Evolutionary conservation across 2,888 invertebrate species (phyloP).

Genomic region (Epirrita christyi): DNA sequence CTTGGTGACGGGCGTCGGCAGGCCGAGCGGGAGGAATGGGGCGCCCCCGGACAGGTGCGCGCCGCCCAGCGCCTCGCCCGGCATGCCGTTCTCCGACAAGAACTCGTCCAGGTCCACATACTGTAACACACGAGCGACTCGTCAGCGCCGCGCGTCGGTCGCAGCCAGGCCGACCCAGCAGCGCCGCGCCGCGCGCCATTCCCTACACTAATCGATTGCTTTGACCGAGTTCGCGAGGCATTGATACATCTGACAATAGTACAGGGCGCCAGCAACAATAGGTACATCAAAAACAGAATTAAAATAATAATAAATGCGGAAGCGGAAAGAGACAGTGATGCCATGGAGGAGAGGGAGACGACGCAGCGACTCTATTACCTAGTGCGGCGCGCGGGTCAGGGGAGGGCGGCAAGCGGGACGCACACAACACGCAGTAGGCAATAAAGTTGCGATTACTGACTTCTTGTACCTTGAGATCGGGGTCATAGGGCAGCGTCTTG

Average conservation of each 20-base stretch:
- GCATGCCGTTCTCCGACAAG: conserved; percentile 97
- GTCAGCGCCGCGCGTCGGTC: conserved; percentile 6
- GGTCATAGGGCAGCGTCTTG: conserved; percentile 95
- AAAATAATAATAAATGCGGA: conserved; percentile 9
- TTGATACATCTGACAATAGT: neutral
- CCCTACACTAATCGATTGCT: neutral
- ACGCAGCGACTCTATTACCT: conserved; percentile 67
- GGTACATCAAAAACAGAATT: neutral
- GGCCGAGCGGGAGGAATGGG: conserved; percentile 85
- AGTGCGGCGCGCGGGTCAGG: conserved; percentile 58
- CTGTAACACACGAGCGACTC: conserved; percentile 80
- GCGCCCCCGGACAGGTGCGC: conserved; percentile 87
- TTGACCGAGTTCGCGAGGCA: conserved; percentile 10
- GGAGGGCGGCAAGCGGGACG: conserved; percentile 47
- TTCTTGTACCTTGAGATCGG: conserved; percentile 96
- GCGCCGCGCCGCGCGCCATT: neutral
- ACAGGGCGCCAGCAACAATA: conserved; percentile 12
- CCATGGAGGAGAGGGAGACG: conserved; percentile 27
- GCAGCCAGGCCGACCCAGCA: conserved; percentile 4
- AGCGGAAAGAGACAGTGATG: conserved; percentile 16
- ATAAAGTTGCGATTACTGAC: conserved; percentile 83
- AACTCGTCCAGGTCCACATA: conserved; percentile 99
- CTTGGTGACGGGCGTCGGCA: conserved; percentile 90
- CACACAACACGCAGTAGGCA: conserved; percentile 74
- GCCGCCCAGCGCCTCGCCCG: conserved; percentile 90